Evolutionary conservation across 2,888 invertebrate species (phyloP), one percentile per base, ranked within the genome.

Genomic region (Lamproptera curius): DNA sequence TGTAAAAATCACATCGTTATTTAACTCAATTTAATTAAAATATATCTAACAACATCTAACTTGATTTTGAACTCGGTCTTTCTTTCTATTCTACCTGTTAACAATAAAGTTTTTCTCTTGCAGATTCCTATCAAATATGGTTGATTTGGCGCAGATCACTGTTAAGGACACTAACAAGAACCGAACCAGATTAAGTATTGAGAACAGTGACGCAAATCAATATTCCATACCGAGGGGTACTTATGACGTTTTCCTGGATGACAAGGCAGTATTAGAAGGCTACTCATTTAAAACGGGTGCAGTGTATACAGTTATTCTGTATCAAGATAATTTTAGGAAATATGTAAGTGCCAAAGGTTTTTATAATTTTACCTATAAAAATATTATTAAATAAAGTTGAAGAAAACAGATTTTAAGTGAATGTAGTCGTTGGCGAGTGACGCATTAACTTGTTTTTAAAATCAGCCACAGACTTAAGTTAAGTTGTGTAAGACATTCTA

Each of bases 231-330:
- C 63, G 1, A 80, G 79, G 50, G 83, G 80, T 2, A 62, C 48
- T 0, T 88, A 82, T 52, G 67, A 88, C 35, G 59, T 90, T 1
- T 35, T 63, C 5, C 56, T 90, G 1, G 67, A 79, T 43, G 72
- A 69, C 0, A 58, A 65, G 16, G 54, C 56, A 17, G 62, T 87
- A 4, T 38, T 79, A 11, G 56, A 63, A 11, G 62, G 67, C 44
- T 86, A 71, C 51, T 54, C 51, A 0, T 75, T 92, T 1, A 73
- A 84, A 58, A 67, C 90, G 2, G 94, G 94, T 0, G 94, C 92
- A 10, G 91, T 92, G 10, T 94, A 93, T 58, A 90, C 91, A 0
- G 63, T 91, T 8, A 75, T 90, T 57, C 66, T 87, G 48, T 70
- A 81, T 61, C 63, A 84, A 56, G 77, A 79, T 37, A 60, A 59